phyloP scores from a whole-genome alignment of 2,888 invertebrate species.

The Netelia inedita region DNA sequence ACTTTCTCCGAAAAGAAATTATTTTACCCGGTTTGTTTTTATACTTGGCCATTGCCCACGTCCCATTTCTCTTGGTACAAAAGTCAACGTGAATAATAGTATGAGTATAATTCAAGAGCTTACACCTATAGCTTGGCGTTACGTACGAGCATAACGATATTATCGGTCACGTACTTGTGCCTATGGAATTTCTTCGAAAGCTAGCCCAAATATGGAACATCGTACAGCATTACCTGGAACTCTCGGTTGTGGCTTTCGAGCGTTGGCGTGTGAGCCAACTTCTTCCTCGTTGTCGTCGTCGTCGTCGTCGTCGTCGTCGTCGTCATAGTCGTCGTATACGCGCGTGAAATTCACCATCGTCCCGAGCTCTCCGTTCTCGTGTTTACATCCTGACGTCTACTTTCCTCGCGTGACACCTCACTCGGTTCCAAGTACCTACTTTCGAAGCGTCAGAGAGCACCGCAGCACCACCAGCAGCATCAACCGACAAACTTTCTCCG shows the following conservation, averaged over 20 bases:
- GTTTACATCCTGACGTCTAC: conserved; percentile 56
- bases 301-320: conserved; percentile 15
- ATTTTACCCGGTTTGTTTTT: conserved; percentile 22
- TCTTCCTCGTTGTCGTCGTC: conserved; percentile 34
- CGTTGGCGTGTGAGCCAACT: conserved; percentile 46
- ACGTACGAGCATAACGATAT: conserved; percentile 24
- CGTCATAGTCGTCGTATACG: background rate
- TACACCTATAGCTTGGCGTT: background rate
- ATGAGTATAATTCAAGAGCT: conserved; percentile 52
- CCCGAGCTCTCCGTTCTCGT: conserved; percentile 13
- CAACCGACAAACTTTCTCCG: conserved; percentile 53
- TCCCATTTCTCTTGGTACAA: conserved; percentile 2
- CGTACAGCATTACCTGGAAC: conserved; percentile 1
- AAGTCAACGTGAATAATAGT: conserved; percentile 51
- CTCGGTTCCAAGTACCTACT: conserved; percentile 60
- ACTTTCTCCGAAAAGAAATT: background rate
- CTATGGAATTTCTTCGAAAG: conserved; percentile 55
- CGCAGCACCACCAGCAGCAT: conserved; percentile 11
- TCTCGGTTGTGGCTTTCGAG: background rate
- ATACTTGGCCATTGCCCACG: background rate
- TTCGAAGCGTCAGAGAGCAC: conserved; percentile 6
- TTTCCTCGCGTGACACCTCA: conserved; percentile 57
- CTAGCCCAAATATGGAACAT: conserved; percentile 1
- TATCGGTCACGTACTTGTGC: conserved; percentile 5
- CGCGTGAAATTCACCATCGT: background rate